A percentile compares a stretch with the other conserved stretches of the same genome.
phyloP scores from a whole-genome alignment of 1,140 invertebrate species.

The Leptopilina clavipes region DNA sequence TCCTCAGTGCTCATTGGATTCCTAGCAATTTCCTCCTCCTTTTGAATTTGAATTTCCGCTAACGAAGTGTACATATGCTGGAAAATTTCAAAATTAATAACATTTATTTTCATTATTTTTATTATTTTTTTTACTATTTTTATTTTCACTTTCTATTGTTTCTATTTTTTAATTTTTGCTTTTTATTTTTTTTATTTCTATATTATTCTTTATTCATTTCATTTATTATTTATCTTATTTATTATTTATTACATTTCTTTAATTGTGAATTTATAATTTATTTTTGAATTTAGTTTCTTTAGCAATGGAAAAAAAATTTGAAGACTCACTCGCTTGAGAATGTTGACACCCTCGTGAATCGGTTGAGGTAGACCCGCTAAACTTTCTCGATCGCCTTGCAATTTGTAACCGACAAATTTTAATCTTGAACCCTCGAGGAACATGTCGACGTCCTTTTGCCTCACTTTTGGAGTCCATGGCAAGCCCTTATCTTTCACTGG shows the following conservation, averaged over 20 bases:
- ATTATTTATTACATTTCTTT: no score
- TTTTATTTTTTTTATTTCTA: no score
- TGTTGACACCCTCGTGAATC: slow-evolving; percentile 95
- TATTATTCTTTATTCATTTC: no score
- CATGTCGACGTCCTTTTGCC: slow-evolving; percentile 92
- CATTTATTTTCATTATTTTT: no score
- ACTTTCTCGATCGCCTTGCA: slow-evolving; percentile 89
- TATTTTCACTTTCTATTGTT: not conserved
- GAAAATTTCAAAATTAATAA: slow-evolving; percentile 52
- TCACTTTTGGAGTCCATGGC: slow-evolving; percentile 97
- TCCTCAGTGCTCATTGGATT: slow-evolving; percentile 83
- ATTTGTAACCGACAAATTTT: slow-evolving; percentile 96
- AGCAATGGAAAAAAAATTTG: not conserved
- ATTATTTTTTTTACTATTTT: not conserved
- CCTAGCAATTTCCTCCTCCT: slow-evolving; percentile 87
- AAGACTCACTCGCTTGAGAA: slow-evolving; percentile 82
- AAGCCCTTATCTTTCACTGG: slow-evolving; percentile 77
- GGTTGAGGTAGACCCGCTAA: slow-evolving; percentile 94
- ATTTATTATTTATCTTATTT: no score
- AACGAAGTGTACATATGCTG: slow-evolving; percentile 90
- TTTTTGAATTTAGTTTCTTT: no score
- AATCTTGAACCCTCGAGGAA: slow-evolving; percentile 93
- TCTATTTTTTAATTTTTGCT: no score
- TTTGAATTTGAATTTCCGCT: slow-evolving; percentile 87
- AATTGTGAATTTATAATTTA: no score